Percentiles rank a stretch among this genome's conserved stretches.
phyloP scores from a whole-genome alignment of 2,113 vertebrate species.

The Rafetus swinhoei region DNA sequence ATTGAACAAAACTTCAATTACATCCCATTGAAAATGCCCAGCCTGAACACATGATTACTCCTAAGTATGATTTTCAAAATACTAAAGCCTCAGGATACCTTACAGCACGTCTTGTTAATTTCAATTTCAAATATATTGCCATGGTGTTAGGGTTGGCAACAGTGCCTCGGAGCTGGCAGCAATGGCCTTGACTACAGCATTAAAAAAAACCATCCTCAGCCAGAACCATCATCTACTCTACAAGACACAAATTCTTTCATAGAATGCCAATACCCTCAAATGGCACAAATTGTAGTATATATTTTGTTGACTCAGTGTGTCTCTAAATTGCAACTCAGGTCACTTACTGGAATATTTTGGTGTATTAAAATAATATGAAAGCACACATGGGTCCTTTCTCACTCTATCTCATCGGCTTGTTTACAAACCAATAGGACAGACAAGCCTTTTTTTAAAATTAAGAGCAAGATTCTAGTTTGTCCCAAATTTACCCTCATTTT shows the following conservation, averaged over 20 bases:
- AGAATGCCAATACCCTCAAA: slow-evolving; percentile 63
- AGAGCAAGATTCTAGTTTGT: background rate
- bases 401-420: background rate
- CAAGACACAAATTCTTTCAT: slow-evolving; percentile 67
- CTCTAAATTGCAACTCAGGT: slow-evolving; percentile 64
- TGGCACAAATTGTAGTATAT: slow-evolving; percentile 64
- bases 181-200: background rate
- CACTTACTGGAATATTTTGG: slow-evolving; percentile 66
- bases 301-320: slow-evolving; percentile 67
- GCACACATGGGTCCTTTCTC: slow-evolving; percentile 50
- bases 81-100: background rate
- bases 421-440: background rate
- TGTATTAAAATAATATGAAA: slow-evolving; percentile 50
- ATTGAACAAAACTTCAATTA: background rate
- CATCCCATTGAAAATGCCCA: slow-evolving; percentile 16
- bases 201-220: slow-evolving; percentile 4
- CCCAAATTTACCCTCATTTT: background rate
- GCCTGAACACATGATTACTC: background rate
- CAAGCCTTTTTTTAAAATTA: background rate
- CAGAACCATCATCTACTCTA: slow-evolving; percentile 61
- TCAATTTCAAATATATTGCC: slow-evolving; percentile 50
- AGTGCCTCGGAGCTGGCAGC: slow-evolving; percentile 5
- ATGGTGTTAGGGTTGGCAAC: slow-evolving; percentile 52
- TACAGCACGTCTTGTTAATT: background rate
- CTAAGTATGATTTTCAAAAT: background rate